Conservation (phyloP, 2,888 invertebrate species). For the Acanthosepion esculentum region DNA sequence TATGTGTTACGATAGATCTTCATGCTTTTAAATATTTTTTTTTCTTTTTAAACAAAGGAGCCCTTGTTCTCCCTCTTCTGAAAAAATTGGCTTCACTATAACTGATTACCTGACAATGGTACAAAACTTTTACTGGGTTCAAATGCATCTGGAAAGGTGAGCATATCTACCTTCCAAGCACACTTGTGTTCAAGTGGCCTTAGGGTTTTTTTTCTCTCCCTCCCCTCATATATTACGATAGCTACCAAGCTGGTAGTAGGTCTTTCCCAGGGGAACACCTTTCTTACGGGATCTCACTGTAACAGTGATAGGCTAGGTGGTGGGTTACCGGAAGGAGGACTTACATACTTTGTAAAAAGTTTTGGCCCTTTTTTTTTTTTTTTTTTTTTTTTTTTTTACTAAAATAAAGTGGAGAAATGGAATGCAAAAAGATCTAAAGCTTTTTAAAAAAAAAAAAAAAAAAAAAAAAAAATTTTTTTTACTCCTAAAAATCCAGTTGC, state of each 20-base stretch:
- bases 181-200: no score
- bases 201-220: neutral
- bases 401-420: neutral
- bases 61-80: neutral
- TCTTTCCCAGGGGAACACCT: neutral
- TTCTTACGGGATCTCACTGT: neutral
- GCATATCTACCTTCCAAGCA: neutral
- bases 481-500: neutral
- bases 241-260: constrained; percentile 25
- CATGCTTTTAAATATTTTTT: neutral
- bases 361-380: no score
- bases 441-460: neutral
- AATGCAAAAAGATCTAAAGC: neutral
- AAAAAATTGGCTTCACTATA: neutral
- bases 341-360: constrained; percentile 36
- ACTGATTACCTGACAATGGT: neutral
- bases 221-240: neutral
- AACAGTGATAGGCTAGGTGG: neutral
- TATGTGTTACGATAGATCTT: constrained; percentile 12
- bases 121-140: neutral
- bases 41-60: neutral
- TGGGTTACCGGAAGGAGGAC: neutral
- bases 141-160: neutral
- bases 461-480: neutral
- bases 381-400: neutral